Evolutionary conservation across 1,140 invertebrate species (phyloP).

Genomic region (Trichogramma pretiosum): DNA sequence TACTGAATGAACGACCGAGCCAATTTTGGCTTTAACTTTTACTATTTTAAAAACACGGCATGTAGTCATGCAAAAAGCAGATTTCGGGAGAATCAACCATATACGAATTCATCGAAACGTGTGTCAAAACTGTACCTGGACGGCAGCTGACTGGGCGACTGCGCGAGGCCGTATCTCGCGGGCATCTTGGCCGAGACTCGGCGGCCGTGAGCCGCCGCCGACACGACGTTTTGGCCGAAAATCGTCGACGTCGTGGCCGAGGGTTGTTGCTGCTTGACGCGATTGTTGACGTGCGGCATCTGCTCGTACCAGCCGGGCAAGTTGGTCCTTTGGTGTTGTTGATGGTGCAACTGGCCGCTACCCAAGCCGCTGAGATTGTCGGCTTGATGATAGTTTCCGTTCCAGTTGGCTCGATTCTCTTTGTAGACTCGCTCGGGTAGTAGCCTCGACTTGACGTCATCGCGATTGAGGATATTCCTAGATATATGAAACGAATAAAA

Average conservation of each 20-base stretch:
- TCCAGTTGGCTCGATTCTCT: conserved; percentile 46
- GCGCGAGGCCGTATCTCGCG: conserved; percentile 6
- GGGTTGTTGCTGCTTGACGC: conserved; percentile 16
- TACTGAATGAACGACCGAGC: too few species aligned
- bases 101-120: too few species aligned
- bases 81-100: too few species aligned
- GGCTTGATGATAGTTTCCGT: conserved; percentile 33
- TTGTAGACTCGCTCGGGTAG: conserved; percentile 38
- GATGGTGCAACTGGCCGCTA: conserved; percentile 28
- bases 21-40: neutral
- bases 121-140: conserved; percentile 17
- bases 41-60: conserved; percentile 1
- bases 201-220: too few species aligned
- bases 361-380: conserved; percentile 23
- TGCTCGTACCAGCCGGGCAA: conserved; percentile 38
- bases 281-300: conserved; percentile 17
- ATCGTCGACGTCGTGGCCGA: conserved; percentile 41
- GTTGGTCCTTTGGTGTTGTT: too few species aligned
- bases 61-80: too few species aligned
- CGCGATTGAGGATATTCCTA: conserved; percentile 16
- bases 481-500: too few species aligned
- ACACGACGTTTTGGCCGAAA: conserved; percentile 25
- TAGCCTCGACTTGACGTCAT: conserved; percentile 30
- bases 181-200: conserved; percentile 2
- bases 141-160: conserved; percentile 15